A percentile compares a stretch with the other conserved stretches of the same genome.
Evolutionary conservation across 2,797 vertebrate genomes (phyloP).

Genomic region (Microctenopoma stevenorrisi): DNA sequence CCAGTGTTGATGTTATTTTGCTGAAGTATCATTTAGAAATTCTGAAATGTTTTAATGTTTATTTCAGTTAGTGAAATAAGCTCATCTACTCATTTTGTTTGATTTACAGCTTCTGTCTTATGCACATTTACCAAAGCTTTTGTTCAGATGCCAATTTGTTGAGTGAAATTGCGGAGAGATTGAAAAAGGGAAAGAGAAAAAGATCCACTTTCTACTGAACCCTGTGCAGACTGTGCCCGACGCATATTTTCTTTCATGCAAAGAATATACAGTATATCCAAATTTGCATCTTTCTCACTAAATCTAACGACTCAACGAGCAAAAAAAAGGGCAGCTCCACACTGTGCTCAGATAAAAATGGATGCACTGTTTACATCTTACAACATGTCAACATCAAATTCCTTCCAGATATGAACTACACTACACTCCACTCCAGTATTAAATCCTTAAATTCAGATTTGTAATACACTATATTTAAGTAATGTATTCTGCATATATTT

Average conservation of each 20-base stretch:
- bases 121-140: neutral
- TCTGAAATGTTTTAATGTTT: conserved; percentile 21
- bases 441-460: neutral
- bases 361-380: conserved; percentile 6
- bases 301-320: neutral
- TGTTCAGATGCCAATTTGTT: conserved; percentile 2
- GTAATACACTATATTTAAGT: neutral
- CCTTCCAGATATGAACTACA: neutral
- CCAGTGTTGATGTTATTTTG: conserved; percentile 59
- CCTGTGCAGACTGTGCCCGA: conserved; percentile 7
- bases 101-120: neutral
- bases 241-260: conserved; percentile 24
- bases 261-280: conserved; percentile 27
- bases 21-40: conserved; percentile 21
- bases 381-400: conserved; percentile 1
- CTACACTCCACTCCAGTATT: neutral
- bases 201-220: conserved; percentile 17
- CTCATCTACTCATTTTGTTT: conserved; percentile 3
- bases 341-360: conserved; percentile 19
- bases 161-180: conserved; percentile 8
- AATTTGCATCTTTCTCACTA: conserved; percentile 16
- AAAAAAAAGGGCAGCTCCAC: conserved; percentile 11
- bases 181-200: neutral
- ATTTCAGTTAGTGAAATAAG: conserved; percentile 1
- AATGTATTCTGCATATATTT: neutral